Evolutionary conservation across 2,797 vertebrate genomes (phyloP).

Genomic region (Trematomus bernacchii): DNA sequence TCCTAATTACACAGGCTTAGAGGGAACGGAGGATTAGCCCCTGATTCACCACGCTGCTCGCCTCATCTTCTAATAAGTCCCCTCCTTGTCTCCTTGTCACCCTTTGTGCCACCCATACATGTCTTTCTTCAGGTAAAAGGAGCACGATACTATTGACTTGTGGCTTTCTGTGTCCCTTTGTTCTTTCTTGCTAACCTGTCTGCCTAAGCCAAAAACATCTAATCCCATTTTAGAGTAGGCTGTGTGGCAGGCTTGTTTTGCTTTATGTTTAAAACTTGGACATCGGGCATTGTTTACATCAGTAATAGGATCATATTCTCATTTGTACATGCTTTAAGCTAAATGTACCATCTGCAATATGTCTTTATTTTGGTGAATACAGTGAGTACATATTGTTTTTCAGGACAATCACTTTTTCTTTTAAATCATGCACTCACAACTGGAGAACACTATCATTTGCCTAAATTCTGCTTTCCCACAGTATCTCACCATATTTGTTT

Average conservation of each 20-base stretch:
- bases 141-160: slow-evolving; percentile 54
- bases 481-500: neutral
- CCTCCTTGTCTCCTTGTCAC: slow-evolving; percentile 72
- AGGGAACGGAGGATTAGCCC: slow-evolving; percentile 83
- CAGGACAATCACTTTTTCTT: slow-evolving; percentile 15
- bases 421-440: neutral
- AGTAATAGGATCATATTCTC: neutral
- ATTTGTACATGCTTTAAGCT: neutral
- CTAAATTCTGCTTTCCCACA: neutral
- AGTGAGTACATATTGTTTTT: slow-evolving; percentile 20
- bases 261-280: slow-evolving; percentile 5
- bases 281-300: neutral
- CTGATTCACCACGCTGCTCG: slow-evolving; percentile 81
- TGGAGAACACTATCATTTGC: neutral
- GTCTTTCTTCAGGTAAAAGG: slow-evolving; percentile 73
- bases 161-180: slow-evolving; percentile 41
- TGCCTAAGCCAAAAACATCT: slow-evolving; percentile 28
- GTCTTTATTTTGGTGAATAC: neutral
- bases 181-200: slow-evolving; percentile 16
- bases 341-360: neutral
- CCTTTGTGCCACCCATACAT: slow-evolving; percentile 62
- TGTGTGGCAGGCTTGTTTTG: slow-evolving; percentile 15
- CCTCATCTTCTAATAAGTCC: slow-evolving; percentile 82
- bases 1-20: slow-evolving; percentile 88
- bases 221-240: slow-evolving; percentile 37